Evolutionary conservation across 2,113 vertebrate genomes (phyloP).

Genomic region (Dissostichus mawsoni): DNA sequence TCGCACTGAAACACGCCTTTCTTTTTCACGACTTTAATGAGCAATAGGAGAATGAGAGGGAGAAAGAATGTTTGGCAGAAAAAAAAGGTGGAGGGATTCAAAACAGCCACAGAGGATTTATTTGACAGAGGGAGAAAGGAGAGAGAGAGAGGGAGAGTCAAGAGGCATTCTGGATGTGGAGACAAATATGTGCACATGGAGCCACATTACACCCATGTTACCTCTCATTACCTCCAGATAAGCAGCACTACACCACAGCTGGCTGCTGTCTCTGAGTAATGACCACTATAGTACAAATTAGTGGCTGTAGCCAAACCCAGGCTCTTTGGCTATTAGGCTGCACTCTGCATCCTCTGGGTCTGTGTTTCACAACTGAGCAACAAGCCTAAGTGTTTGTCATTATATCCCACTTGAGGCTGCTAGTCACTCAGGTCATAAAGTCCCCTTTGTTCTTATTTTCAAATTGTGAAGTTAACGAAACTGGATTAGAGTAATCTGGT

Average conservation of each 20-base stretch:
- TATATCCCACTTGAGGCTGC: conserved; percentile 35
- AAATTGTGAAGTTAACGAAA: conserved; percentile 34
- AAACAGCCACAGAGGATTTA: conserved; percentile 78
- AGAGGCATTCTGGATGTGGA: conserved; percentile 60
- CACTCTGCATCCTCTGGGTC: conserved; percentile 44
- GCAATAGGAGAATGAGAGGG: conserved; percentile 67
- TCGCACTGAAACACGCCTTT: conserved; percentile 67
- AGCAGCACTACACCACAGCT: conserved; percentile 66
- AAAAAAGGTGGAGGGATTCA: conserved; percentile 71
- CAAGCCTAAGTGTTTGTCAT: conserved; percentile 37
- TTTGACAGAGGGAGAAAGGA: conserved; percentile 66
- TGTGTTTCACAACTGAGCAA: conserved; percentile 51
- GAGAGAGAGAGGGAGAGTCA: conserved; percentile 48
- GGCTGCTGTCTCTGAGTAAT: conserved; percentile 70
- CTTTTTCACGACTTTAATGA: conserved; percentile 74
- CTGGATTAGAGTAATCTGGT: conserved; percentile 39
- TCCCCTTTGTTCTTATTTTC: conserved; percentile 28
- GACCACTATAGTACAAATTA: conserved; percentile 66
- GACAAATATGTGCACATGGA: conserved; percentile 60
- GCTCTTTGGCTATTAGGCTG: conserved; percentile 54
- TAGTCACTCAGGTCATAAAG: conserved; percentile 31
- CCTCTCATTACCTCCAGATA: conserved; percentile 74
- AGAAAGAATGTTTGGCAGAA: conserved; percentile 72
- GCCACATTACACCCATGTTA: conserved; percentile 68
- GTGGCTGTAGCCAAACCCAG: conserved; percentile 54